Percentiles rank a stretch among this genome's conserved stretches.
Conservation (phyloP, 2,888 invertebrate species). For the Lochmaea capreae region DNA sequence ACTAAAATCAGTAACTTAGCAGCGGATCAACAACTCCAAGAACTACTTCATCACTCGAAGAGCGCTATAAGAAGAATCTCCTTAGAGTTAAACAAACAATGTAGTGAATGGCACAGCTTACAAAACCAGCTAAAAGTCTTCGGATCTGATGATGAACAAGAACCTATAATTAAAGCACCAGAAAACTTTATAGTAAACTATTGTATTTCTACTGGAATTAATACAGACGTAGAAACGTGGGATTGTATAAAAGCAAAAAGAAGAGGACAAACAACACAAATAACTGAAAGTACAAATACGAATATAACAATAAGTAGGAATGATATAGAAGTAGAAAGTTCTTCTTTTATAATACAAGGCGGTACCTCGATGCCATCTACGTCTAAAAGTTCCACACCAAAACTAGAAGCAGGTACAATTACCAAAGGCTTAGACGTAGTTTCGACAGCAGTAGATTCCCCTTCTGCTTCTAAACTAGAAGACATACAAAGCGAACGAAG, state of each 20-base stretch:
- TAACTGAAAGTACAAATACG: background rate
- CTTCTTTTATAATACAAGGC: slow-evolving; percentile 1
- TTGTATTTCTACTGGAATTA: background rate
- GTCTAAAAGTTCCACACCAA: background rate
- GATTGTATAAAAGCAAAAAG: background rate
- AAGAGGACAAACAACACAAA: background rate
- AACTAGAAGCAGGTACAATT: background rate
- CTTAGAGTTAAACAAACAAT: slow-evolving; percentile 57
- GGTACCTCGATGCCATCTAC: too few relatives aligned
- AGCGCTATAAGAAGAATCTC: slow-evolving; percentile 57
- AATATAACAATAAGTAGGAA: background rate
- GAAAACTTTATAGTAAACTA: slow-evolving; percentile 5
- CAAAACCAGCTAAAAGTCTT: slow-evolving; percentile 35
- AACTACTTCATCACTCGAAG: slow-evolving; percentile 59
- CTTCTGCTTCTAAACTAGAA: background rate
- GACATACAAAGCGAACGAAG: background rate
- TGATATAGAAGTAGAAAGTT: slow-evolving; percentile 2
- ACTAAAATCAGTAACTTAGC: slow-evolving; percentile 34
- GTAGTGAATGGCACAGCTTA: slow-evolving; percentile 52
- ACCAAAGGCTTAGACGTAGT: background rate
- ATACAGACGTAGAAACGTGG: background rate
- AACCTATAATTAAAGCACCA: background rate
- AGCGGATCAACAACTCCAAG: slow-evolving; percentile 55
- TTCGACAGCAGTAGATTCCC: background rate
- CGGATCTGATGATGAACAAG: background rate